These are phyloP conservation scores for Habroteleia sp. DNA, from an alignment of 2,888 invertebrate species.

Conservation along the genomic window DNA sequence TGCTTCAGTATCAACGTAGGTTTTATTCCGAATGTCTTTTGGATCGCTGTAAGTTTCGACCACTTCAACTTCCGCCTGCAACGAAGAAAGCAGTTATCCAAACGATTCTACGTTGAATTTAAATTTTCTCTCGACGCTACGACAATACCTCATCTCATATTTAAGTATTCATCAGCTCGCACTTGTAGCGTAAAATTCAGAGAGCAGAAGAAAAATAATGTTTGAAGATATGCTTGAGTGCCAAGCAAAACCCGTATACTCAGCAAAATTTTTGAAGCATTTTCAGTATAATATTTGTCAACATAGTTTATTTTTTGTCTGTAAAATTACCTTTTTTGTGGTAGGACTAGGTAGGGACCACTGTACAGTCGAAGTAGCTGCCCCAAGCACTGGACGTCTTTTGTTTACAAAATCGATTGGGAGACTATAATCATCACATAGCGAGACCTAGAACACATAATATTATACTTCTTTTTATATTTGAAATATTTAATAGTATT, in stretches of 20 bases:
- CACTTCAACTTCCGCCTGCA: conserved; percentile 85
- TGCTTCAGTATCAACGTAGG: conserved; percentile 79
- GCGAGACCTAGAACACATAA: conserved; percentile 86
- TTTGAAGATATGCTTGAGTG: conserved; percentile 39
- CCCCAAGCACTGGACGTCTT: conserved; percentile 85
- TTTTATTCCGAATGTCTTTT: conserved; percentile 83
- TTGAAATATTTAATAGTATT: no score
- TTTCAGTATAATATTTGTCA: conserved; percentile 49
- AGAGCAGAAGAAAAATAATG: conserved; percentile 54
- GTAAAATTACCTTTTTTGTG: conserved; percentile 82
- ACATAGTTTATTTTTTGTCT: conserved; percentile 47
- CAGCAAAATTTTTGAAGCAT: conserved; percentile 65
- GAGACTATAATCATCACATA: conserved; percentile 93
- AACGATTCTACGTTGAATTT: background rate
- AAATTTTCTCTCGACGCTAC: background rate
- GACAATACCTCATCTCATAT: conserved; percentile 4
- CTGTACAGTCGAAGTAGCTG: conserved; percentile 84
- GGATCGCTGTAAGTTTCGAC: conserved; percentile 89
- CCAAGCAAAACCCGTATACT: conserved; percentile 69
- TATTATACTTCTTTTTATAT: background rate
- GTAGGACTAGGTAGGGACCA: conserved; percentile 83
- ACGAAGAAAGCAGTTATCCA: conserved; percentile 43
- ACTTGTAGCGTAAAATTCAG: conserved; percentile 74
- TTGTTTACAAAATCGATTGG: conserved; percentile 91
- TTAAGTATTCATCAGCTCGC: conserved; percentile 45